Conservation (phyloP, 2,113 vertebrate species). For the Pachypanchax playfairii region DNA sequence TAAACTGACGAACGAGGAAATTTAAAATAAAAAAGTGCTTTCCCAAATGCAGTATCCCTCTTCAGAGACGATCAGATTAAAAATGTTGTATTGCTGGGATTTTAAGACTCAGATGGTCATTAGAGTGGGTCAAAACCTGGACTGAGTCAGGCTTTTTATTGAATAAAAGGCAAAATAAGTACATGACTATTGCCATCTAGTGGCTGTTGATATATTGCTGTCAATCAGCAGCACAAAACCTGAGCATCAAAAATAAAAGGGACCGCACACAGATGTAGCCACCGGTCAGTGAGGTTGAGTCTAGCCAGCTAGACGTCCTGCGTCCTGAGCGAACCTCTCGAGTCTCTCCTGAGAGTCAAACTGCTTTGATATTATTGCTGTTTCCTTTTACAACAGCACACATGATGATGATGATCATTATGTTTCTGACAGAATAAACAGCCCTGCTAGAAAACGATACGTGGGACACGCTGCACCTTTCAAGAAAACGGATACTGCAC, state of each 20-base stretch:
- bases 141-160: constrained; percentile 29
- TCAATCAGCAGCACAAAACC: constrained; percentile 60
- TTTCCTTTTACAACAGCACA: constrained; percentile 43
- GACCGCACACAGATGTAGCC: constrained; percentile 39
- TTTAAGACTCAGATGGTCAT: not conserved
- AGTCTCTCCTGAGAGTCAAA: constrained; percentile 53
- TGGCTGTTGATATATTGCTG: constrained; percentile 61
- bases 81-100: constrained; percentile 43
- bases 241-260: constrained; percentile 61
- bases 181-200: constrained; percentile 58
- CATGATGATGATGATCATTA: not conserved
- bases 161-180: constrained; percentile 35
- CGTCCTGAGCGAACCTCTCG: constrained; percentile 58
- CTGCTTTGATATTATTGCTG: constrained; percentile 65
- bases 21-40: constrained; percentile 13
- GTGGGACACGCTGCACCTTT: constrained; percentile 24
- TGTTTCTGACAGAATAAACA: constrained; percentile 2
- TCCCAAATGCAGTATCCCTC: constrained; percentile 77
- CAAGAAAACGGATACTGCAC: constrained; percentile 72
- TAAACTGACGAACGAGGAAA: constrained; percentile 39
- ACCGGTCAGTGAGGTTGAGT: constrained; percentile 50
- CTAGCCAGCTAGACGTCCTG: constrained; percentile 78
- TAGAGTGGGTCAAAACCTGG: constrained; percentile 3
- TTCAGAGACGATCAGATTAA: constrained; percentile 42
- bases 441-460: constrained; percentile 52